These are phyloP conservation scores for Acropora yongei DNA, from an alignment of 64 coral and sea anemone species.

Conservation along the genomic window DNA sequence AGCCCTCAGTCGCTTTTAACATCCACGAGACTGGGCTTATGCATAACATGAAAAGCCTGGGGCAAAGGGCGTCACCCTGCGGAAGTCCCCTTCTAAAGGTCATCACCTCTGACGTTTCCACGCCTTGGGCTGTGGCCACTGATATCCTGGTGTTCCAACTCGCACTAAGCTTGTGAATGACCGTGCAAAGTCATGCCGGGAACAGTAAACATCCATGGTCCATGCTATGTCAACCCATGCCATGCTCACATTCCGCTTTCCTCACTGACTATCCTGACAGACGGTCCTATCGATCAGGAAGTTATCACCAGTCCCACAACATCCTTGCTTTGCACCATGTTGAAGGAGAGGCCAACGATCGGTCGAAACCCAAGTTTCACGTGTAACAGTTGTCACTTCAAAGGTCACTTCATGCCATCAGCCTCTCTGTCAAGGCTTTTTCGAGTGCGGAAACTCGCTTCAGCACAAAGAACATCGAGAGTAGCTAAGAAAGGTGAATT, in stretches of 20 bases:
- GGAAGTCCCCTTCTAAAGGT: not conserved
- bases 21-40: no score
- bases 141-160: no score
- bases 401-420: slow-evolving; percentile 46
- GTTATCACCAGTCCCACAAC: not conserved
- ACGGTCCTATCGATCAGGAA: not conserved
- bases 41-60: no score
- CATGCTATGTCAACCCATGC: not conserved
- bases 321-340: not conserved
- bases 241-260: slow-evolving; percentile 4
- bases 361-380: slow-evolving; percentile 28
- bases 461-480: slow-evolving; percentile 59
- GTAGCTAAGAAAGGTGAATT: slow-evolving; percentile 40
- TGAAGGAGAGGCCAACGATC: not conserved
- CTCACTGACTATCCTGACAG: not conserved
- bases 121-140: slow-evolving; percentile 5
- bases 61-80: no score
- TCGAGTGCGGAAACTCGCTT: slow-evolving; percentile 36
- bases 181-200: not conserved
- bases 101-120: slow-evolving; percentile 4
- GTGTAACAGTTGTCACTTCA: slow-evolving; percentile 55
- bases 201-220: not conserved
- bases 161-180: not conserved
- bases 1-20: no score
- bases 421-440: slow-evolving; percentile 46